A percentile compares a stretch with the other conserved stretches of the same genome.
Evolutionary conservation across 2,797 vertebrate genomes (phyloP).

Genomic region (Enteromius thamalakanensis): DNA sequence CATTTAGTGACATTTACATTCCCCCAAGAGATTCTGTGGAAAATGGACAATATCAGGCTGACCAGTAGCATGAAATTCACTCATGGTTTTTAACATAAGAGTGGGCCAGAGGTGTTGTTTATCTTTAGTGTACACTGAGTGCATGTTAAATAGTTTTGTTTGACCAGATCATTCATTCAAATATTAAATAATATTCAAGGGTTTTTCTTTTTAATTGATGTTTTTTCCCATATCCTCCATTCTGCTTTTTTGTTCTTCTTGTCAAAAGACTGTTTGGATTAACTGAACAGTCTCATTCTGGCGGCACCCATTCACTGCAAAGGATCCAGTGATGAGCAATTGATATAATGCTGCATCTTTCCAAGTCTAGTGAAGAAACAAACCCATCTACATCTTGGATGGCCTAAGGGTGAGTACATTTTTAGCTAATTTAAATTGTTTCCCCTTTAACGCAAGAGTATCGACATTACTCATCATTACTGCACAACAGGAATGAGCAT

Average conservation of each 20-base stretch:
- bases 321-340: not conserved
- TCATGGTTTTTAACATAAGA: constrained; percentile 34
- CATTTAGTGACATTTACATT: constrained; percentile 80
- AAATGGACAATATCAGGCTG: constrained; percentile 47
- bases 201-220: not conserved
- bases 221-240: not conserved
- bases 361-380: not conserved
- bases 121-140: not conserved
- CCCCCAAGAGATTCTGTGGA: constrained; percentile 59
- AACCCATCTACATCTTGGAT: not conserved
- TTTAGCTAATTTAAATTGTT: not conserved
- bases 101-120: not conserved
- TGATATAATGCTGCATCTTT: not conserved
- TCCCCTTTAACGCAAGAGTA: too few relatives aligned
- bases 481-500: not conserved
- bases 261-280: not conserved
- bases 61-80: constrained; percentile 42
- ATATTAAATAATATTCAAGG: not conserved
- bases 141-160: not conserved
- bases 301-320: not conserved
- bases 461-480: not conserved
- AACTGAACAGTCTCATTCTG: not conserved
- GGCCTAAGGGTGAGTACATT: not conserved
- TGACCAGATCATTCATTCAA: not conserved
- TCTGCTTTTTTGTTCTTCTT: not conserved